These are phyloP conservation scores for Lophotriccus pileatus DNA, from an alignment of 2,797 vertebrate genomes.

Conservation along the genomic window DNA sequence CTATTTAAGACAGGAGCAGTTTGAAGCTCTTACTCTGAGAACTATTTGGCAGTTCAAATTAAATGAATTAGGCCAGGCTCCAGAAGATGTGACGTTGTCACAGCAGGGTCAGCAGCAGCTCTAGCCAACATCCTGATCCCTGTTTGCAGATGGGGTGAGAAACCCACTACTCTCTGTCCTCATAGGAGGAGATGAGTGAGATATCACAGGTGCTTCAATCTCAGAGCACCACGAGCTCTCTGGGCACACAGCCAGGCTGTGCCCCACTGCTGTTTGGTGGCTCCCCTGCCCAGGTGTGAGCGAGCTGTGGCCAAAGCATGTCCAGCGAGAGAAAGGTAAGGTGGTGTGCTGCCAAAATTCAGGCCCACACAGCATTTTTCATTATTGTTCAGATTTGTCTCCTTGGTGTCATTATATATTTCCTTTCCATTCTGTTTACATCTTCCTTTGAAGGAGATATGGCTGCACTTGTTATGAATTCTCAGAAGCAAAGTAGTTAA, in stretches of 20 bases:
- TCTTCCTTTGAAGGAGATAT: background rate
- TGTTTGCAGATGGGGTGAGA: background rate
- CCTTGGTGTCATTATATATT: background rate
- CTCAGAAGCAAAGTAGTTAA: background rate
- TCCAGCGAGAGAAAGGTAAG: background rate
- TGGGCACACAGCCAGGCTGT: background rate
- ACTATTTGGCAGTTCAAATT: conserved; percentile 10
- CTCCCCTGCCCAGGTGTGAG: background rate
- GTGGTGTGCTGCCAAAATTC: background rate
- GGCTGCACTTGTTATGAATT: background rate
- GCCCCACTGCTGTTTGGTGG: background rate
- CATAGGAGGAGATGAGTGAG: background rate
- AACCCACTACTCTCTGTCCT: rapidly evolving
- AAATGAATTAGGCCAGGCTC: background rate
- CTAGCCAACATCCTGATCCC: background rate
- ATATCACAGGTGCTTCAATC: background rate
- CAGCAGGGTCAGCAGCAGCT: background rate
- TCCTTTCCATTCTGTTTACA: background rate
- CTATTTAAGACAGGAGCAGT: conserved; percentile 1
- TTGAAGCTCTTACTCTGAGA: conserved; percentile 1
- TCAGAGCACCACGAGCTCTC: background rate
- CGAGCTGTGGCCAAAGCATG: rapidly evolving
- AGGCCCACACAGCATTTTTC: background rate
- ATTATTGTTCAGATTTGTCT: background rate
- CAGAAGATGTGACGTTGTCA: background rate